Percentiles rank a stretch among this genome's conserved stretches.
Conservation (phyloP, 2,888 invertebrate species). For the Oscheius sp. region DNA sequence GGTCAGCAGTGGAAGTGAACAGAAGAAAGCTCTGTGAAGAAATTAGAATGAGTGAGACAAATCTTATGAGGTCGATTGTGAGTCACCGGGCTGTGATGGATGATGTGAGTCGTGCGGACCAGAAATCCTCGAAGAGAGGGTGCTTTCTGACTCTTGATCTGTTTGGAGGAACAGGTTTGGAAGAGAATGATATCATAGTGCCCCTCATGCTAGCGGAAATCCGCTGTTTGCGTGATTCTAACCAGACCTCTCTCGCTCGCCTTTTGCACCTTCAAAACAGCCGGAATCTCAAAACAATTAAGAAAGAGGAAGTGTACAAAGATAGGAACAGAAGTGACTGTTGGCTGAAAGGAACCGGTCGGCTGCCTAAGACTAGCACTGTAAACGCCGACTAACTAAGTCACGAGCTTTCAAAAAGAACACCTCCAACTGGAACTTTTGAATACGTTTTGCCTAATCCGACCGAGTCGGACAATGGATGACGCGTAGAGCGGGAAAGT, state of each 20-base stretch:
- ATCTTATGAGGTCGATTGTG: too few relatives aligned
- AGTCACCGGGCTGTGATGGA: too few relatives aligned
- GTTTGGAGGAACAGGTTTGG: too few relatives aligned
- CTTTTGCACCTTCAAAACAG: neutral
- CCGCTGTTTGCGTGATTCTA: slow-evolving; percentile 2
- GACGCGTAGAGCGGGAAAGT: too few relatives aligned
- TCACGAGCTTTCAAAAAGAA: slow-evolving; percentile 4
- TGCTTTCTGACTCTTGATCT: too few relatives aligned
- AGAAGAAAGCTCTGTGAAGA: too few relatives aligned
- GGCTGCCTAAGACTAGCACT: slow-evolving; percentile 16
- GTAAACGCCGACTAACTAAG: slow-evolving; percentile 5
- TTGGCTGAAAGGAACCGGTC: neutral
- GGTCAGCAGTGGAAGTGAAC: too few relatives aligned
- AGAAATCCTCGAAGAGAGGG: too few relatives aligned
- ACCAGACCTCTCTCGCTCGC: neutral
- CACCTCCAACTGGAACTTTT: neutral
- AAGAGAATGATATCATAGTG: too few relatives aligned
- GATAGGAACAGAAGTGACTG: slow-evolving; percentile 16
- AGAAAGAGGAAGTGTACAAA: slow-evolving; percentile 2
- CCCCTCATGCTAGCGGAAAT: too few relatives aligned
- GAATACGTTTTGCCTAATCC: neutral
- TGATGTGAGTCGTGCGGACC: too few relatives aligned
- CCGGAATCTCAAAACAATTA: neutral
- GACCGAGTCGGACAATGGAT: neutral
- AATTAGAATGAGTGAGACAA: too few relatives aligned